Base-by-base conservation (phyloP, 2,888 invertebrate genomes). In the Hanleya hanleyi region DNA sequence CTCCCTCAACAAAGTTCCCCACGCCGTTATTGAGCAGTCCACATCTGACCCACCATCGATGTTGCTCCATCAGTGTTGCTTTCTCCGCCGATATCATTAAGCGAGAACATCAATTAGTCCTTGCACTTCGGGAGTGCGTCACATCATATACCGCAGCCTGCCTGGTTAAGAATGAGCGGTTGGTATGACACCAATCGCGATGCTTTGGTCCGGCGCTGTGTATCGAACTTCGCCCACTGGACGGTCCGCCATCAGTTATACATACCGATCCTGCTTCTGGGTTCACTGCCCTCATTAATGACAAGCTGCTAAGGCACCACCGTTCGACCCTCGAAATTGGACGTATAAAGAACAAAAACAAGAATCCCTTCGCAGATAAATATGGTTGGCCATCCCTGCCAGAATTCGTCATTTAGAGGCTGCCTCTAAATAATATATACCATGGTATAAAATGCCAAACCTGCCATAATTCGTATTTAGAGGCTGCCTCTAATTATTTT, bases 321-420 rank as follows among this genome's bases (percentile, higher is more conserved):
- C 47, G 67, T 9, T n/a, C 72, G 26, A 37, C 29, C n/a, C 47
- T 81, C 35, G 79, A 81, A 38, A 68, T 81, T 47, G 79, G 79
- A 65, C 18, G 36, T 18, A 29, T 64, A 29, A 64, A 64, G 9
- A 57, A 57, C 29, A 22, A 22, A 26, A 79, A 79, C 67, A 82
- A 82, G 66, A 83, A 80, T 65, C 80, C 83, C 9, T 76, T 83
- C 0, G 83, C 81, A n/a, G 81, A 83, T n/a, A n/a, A n/a, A n/a
- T n/a, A n/a, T n/a, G n/a, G n/a, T n/a, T n/a, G n/a, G n/a, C n/a
- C n/a, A n/a, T n/a, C n/a, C n/a, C n/a, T n/a, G n/a, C n/a, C n/a
- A n/a, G n/a, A n/a, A n/a, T n/a, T n/a, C n/a, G n/a, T n/a, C n/a
- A n/a, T n/a, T n/a, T n/a, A n/a, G n/a, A n/a, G n/a, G n/a, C n/a